phyloP scores from a whole-genome alignment of 2,797 vertebrate species.

The Babyrousa celebensis region DNA sequence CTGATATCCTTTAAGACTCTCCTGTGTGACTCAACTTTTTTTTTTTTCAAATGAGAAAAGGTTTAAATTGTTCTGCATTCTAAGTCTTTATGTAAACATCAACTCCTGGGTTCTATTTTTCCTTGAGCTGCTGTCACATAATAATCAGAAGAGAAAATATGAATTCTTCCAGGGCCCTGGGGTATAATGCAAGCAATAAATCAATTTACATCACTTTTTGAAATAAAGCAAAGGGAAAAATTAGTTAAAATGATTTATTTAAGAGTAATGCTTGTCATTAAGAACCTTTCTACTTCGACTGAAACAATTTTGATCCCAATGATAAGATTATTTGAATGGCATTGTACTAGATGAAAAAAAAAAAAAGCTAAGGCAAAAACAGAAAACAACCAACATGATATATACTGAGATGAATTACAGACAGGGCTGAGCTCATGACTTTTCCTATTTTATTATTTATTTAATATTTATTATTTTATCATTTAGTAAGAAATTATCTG shows the following conservation, averaged over 20 bases:
- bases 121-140: background rate
- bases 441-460: constrained; percentile 28
- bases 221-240: constrained; percentile 34
- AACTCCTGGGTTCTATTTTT: background rate
- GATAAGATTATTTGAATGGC: constrained; percentile 33
- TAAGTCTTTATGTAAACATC: constrained; percentile 18
- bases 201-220: constrained; percentile 49
- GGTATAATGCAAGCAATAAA: constrained; percentile 18
- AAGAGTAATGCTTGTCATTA: constrained; percentile 45
- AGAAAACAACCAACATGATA: background rate
- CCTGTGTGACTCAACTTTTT: background rate
- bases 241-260: constrained; percentile 45
- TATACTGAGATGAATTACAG: background rate
- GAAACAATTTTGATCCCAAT: constrained; percentile 34
- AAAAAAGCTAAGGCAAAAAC: background rate
- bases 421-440: background rate
- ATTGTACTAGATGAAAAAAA: background rate
- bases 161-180: background rate
- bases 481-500: constrained; percentile 20
- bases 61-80: background rate
- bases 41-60: constrained; percentile 50
- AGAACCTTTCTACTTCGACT: constrained; percentile 21
- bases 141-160: constrained; percentile 47
- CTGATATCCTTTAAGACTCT: constrained; percentile 29
- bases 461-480: constrained; percentile 21